Percentiles rank a stretch among this genome's conserved stretches.
Evolutionary conservation across 2,113 vertebrate species (phyloP).

Genomic region (Anthoscopus minutus): DNA sequence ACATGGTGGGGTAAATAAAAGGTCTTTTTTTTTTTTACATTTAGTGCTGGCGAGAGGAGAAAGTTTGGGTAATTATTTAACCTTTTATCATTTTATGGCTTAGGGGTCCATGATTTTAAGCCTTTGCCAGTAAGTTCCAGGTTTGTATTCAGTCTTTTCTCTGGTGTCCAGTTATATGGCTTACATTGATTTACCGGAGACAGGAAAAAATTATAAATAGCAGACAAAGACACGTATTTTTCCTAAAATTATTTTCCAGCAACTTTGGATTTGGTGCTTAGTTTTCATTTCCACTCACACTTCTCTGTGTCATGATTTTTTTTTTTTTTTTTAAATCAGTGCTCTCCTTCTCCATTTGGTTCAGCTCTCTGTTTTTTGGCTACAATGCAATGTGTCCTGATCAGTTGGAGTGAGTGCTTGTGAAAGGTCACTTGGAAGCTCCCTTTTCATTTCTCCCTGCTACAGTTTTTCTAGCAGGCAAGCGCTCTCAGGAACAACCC

Average conservation of each 20-base stretch:
- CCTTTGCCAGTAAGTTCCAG: neutral
- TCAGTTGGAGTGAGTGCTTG: neutral
- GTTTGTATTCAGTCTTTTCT: neutral
- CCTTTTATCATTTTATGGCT: slow-evolving; percentile 33
- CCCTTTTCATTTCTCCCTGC: neutral
- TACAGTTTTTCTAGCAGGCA: slow-evolving; percentile 21
- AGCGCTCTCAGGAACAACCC: neutral
- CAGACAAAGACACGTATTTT: neutral
- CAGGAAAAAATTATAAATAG: neutral
- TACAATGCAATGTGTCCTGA: neutral
- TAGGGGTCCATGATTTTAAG: neutral
- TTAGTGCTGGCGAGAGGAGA: slow-evolving; percentile 41
- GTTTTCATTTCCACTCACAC: neutral
- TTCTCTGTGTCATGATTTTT: neutral
- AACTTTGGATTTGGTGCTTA: neutral
- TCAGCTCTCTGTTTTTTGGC: neutral
- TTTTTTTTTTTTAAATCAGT: neutral
- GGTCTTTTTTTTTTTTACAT: neutral
- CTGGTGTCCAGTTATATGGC: neutral
- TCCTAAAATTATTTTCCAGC: neutral
- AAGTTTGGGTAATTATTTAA: slow-evolving; percentile 61
- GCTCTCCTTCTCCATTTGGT: neutral
- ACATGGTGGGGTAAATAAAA: slow-evolving; percentile 28
- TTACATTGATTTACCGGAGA: neutral
- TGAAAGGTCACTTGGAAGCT: neutral